Evolutionary conservation across 2,797 vertebrate genomes (phyloP), one percentile per base, ranked within the genome.

Genomic region (Micrastur ruficollis): DNA sequence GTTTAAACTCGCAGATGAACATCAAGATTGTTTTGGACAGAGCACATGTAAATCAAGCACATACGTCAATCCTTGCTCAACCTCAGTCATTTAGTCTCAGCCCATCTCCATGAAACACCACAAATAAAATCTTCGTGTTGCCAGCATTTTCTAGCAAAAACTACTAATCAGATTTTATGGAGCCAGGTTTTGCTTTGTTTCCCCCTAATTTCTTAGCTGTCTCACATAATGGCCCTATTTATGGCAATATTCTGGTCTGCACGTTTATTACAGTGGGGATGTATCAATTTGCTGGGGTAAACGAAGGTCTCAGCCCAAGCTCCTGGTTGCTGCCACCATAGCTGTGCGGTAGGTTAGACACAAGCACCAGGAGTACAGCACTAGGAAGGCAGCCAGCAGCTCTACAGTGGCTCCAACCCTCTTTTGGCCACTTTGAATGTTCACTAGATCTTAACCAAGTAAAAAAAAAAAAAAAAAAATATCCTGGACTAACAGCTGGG

Each of bases 151-250:
- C 76, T 14, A 73, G 38, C 53, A 86, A 95, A 79, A 95, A 23
- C 50, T 80, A 31, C 78, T 92, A 71, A 94, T 89, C 63, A 36
- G 59, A 85, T 95, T 91, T 87, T 36, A 62, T 17, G n/a, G 72
- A 88, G 59, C 63, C 79, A 63, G 56, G 36, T 90, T 93, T 87
- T 87, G 67, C 68, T 92, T 94, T 80, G 74, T 80, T 92, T 87
- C 75, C n/a, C 47, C 17, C 50, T 93, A 62, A 89, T 81, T 84
- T 92, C 38, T 88, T 65, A 23, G 6, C 63, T 66, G 62, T 62
- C 78, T 91, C 59, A 44, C 36, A 29, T 12, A 81, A 95, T 6
- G 29, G 59, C 29, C 38, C 67, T 80, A 46, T 27, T 80, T 29
- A 21, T 3, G 25, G 52, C 8, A 65, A 20, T 21, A 58, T 14